Evolutionary conservation across 2,113 vertebrate species (phyloP), one percentile per base, ranked within the genome.

Genomic region (Hiodon tergisus): DNA sequence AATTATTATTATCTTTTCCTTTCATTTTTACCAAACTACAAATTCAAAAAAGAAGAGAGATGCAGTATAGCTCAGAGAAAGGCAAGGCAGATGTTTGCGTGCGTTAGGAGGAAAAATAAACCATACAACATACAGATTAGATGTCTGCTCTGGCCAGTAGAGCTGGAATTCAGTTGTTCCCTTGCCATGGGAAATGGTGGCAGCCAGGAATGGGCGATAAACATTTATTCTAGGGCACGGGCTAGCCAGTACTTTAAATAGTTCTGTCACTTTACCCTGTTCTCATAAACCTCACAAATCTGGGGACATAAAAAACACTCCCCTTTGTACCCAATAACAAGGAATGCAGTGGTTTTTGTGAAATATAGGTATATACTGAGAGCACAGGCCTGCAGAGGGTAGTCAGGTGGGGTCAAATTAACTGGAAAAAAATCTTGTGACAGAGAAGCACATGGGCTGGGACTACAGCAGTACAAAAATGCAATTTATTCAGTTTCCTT

Each of bases 291-390:
- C n/a, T n/a, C n/a, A n/a, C n/a, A n/a, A 68, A 72, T 73, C 73
- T 31, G 69, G 67, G 72, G 68, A 77, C 50, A 31, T 31, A 31
- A 31, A 31, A 31, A 31, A 31, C 31, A 31, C 31, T 31, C 51
- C 52, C 11, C 13, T 65, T 8, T 60, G 5, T 50, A 67, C 7
- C 9, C 13, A 63, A 9, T 60, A 61, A 46, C 11, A 69, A 47
- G 65, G 70, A 74, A 59, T 62, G 61, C 71, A 73, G 46, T 78
- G 63, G 31, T 74, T 80, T 73, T 79, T 67, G 69, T 78, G 77
- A 78, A 75, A 58, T 74, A 31, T 31, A 31, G 31, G 31, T 31
- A 31, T 31, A 31, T 31, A 31, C 31, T 31, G 31, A 31, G 31
- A 31, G 31, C 31, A 31, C 31, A 31, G 31, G 31, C 31, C 31